Evolutionary conservation across 2,888 invertebrate species (phyloP).

Genomic region (Augochlorella aurata): DNA sequence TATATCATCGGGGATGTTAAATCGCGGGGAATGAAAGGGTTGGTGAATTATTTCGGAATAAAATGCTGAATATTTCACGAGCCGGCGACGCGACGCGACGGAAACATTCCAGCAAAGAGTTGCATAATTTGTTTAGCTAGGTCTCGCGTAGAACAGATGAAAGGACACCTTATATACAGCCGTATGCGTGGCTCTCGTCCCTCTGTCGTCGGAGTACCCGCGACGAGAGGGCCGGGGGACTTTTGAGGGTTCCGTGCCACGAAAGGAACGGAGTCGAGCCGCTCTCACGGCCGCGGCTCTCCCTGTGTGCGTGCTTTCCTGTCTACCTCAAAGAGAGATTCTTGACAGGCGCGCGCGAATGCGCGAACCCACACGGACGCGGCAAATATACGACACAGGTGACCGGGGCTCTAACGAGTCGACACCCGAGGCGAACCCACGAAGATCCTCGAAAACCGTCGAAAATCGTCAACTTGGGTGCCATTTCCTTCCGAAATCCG

Average conservation of each 20-base stretch:
- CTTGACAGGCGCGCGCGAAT: constrained; percentile 10
- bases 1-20: background rate
- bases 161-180: constrained; percentile 34
- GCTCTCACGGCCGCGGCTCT: constrained; percentile 21
- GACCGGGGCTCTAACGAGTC: constrained; percentile 39
- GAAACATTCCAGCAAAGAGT: background rate
- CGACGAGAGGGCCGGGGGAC: constrained; percentile 53
- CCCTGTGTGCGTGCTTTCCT: constrained; percentile 34
- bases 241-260: constrained; percentile 53
- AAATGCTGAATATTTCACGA: constrained; percentile 5
- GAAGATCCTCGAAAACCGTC: background rate
- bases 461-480: constrained; percentile 12
- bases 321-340: constrained; percentile 46
- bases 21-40: background rate
- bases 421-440: constrained; percentile 2
- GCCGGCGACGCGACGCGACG: background rate
- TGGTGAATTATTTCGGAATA: background rate
- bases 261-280: constrained; percentile 54
- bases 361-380: background rate
- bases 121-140: constrained; percentile 12
- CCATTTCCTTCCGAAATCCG: constrained; percentile 5
- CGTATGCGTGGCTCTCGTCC: constrained; percentile 21
- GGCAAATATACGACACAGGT: constrained; percentile 31
- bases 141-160: constrained; percentile 3
- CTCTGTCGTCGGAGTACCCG: constrained; percentile 50